Percentiles rank a stretch among this genome's conserved stretches.
Conservation (phyloP, 2,888 invertebrate species). For the Ormyrus thymus region DNA sequence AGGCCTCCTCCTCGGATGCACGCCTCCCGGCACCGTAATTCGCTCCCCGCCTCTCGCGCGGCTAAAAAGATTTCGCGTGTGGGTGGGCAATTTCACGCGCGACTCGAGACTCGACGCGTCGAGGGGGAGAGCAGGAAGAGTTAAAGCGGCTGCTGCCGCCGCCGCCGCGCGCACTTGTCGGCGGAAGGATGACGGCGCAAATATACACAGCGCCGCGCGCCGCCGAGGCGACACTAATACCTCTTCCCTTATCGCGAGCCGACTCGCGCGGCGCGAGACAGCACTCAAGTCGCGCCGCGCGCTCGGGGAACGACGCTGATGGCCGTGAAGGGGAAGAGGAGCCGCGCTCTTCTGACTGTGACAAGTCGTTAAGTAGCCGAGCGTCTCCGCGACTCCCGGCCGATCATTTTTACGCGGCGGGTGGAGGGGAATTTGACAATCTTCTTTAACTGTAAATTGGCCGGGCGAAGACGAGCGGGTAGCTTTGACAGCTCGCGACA, state of each 20-base stretch:
- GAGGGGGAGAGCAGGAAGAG: neutral
- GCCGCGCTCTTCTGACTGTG: slow-evolving; percentile 11
- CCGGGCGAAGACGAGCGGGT: too few relatives aligned
- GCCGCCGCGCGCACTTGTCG: slow-evolving; percentile 57
- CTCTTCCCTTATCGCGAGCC: slow-evolving; percentile 58
- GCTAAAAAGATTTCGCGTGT: slow-evolving; percentile 39
- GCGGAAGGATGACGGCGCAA: slow-evolving; percentile 61
- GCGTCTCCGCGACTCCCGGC: neutral
- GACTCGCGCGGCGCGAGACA: slow-evolving; percentile 49
- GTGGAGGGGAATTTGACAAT: too few relatives aligned
- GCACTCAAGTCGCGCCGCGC: slow-evolving; percentile 28
- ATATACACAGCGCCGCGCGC: slow-evolving; percentile 58
- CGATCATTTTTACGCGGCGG: too few relatives aligned
- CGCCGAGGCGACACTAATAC: slow-evolving; percentile 60
- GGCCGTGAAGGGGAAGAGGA: neutral
- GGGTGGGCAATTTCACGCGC: slow-evolving; percentile 42
- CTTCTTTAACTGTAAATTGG: too few relatives aligned
- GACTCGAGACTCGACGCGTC: slow-evolving; percentile 13
- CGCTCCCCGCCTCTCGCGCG: neutral
- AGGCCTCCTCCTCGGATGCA: too few relatives aligned
- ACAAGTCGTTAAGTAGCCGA: slow-evolving; percentile 27
- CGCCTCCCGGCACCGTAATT: too few relatives aligned
- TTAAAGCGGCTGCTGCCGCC: slow-evolving; percentile 13
- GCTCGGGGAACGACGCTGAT: neutral
- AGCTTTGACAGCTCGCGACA: too few relatives aligned